phyloP scores from a whole-genome alignment of 1,140 invertebrate species.

The Drosophila littoralis region DNA sequence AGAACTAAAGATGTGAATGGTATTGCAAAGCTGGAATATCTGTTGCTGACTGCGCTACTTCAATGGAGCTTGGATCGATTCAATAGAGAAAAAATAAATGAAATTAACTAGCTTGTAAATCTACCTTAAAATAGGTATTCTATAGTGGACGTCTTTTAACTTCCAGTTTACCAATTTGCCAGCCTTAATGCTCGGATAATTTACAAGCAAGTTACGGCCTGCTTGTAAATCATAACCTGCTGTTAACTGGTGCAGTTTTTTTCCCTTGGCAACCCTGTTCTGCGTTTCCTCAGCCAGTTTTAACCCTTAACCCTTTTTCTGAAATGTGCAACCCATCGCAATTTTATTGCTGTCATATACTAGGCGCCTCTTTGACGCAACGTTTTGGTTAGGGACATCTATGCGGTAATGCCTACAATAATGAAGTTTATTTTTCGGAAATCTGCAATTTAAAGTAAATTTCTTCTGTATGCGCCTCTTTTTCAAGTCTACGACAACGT shows the following conservation, averaged over 20 bases:
- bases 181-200: too few species aligned
- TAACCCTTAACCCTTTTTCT: neutral
- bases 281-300: too few species aligned
- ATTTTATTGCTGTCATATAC: neutral
- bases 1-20: constrained; percentile 12
- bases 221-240: neutral
- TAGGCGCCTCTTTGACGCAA: neutral
- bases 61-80: too few species aligned
- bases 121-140: too few species aligned
- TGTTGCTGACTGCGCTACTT: too few species aligned
- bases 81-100: too few species aligned
- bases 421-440: neutral
- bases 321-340: neutral
- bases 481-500: constrained; percentile 1
- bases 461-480: neutral
- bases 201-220: neutral
- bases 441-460: constrained; percentile 2
- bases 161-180: too few species aligned
- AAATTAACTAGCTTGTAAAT: too few species aligned
- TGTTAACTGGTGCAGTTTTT: too few species aligned
- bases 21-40: neutral
- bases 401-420: neutral
- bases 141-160: too few species aligned
- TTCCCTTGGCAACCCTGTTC: too few species aligned
- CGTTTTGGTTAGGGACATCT: neutral